Evolutionary conservation across 2,797 vertebrate species (phyloP), one percentile per base, ranked within the genome.

Genomic region (Poeciliopsis paucimaculata): DNA sequence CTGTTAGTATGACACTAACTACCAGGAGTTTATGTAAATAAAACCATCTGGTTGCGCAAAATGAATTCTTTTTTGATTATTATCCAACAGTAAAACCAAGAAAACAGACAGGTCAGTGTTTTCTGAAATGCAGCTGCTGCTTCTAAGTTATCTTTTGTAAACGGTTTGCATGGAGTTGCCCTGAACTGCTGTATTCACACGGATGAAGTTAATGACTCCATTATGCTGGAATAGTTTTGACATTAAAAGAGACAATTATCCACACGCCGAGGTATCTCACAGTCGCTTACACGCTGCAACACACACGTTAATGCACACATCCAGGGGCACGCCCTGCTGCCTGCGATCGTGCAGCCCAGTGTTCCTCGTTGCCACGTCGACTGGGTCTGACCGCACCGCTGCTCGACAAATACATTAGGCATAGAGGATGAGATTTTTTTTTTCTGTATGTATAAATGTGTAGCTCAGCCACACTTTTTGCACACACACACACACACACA

Each of bases 391-490:
- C 87, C 84, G 55, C 72, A 10, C 75, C 76, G 10, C 45, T 49
- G 78, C 82, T 86, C 18, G 75, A 87, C 84, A 77, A 87, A 89
- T 53, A 87, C 90, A 84, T 86, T 78, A 51, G 80, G 80, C 87
- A 79, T 57, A 75, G 86, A 72, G 12, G 75, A 79, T 46, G 78
- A 85, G 83, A 89, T 15, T 70, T 41, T 39, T 36, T 39, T 41
- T 64, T 66, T 4, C 79, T 5, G 9, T 13, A 57, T 57, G 53
- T 57, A 26, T 51, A 51, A 51, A 78, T 9, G 83, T 86, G 86
- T 84, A 87, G 80, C 76, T 77, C 77, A 49, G 71, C 83, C 78
- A 18, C 76, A 47, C 79, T 39, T 26, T 41, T 46, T 39, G 66
- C 85, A n/a, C 66, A n/a, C 66, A 5, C 66, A 6, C 75, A 26